A percentile compares a stretch with the other conserved stretches of the same genome.
Evolutionary conservation across 2,797 vertebrate genomes (phyloP).

Genomic region (Xiphophorus birchmanni): DNA sequence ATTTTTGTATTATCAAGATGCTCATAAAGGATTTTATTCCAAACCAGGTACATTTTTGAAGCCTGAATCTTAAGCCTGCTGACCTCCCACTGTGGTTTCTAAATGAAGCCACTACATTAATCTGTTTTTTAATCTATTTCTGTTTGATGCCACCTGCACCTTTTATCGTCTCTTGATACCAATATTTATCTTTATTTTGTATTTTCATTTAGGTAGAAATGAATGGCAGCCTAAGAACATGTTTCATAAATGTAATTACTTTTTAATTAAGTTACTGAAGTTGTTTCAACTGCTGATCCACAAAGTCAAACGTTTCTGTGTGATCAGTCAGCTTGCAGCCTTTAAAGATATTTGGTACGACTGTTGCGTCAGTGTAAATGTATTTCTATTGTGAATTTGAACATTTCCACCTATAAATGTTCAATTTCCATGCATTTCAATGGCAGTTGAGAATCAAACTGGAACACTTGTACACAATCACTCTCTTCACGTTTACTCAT

Average conservation of each 20-base stretch:
- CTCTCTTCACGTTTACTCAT: neutral
- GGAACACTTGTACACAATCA: neutral
- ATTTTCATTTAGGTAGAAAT: neutral
- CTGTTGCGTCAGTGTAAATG: neutral
- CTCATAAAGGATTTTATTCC: conserved; percentile 17
- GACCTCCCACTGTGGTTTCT: conserved; percentile 33
- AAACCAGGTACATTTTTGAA: conserved; percentile 6
- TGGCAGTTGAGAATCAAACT: neutral
- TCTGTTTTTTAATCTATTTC: conserved; percentile 18
- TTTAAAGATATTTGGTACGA: neutral
- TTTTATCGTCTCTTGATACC: neutral
- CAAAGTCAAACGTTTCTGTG: neutral
- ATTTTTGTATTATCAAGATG: conserved; percentile 19
- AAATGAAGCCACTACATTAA: conserved; percentile 4
- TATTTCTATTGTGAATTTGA: neutral
- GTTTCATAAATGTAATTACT: neutral
- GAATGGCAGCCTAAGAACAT: neutral
- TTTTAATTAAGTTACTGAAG: neutral
- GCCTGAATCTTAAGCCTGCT: conserved; percentile 5
- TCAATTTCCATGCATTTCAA: neutral
- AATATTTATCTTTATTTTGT: neutral
- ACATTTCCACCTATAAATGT: neutral
- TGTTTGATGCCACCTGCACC: neutral
- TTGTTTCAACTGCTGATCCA: neutral
- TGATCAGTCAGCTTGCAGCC: neutral